Evolutionary conservation across 2,888 invertebrate genomes (phyloP).

Genomic region (Epirrita christyi): DNA sequence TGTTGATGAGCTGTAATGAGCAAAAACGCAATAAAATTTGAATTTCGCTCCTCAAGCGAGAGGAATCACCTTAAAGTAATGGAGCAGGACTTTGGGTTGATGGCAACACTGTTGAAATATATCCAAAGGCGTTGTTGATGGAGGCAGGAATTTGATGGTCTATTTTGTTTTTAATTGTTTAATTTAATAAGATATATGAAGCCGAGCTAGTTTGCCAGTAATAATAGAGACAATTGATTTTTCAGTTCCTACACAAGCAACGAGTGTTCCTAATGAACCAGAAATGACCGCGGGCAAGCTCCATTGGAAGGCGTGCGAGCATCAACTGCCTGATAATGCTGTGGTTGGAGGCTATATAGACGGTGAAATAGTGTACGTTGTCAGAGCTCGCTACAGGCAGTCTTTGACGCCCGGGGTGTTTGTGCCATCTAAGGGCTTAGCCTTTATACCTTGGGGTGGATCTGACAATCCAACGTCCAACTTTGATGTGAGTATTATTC

Average conservation of each 20-base stretch:
- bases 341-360: constrained; percentile 88
- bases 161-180: too few relatives aligned
- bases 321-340: constrained; percentile 88
- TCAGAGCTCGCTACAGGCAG: constrained; percentile 88
- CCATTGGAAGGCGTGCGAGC: constrained; percentile 86
- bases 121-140: too few relatives aligned
- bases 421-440: constrained; percentile 87
- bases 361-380: constrained; percentile 86
- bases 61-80: too few relatives aligned
- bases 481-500: constrained; percentile 85
- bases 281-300: constrained; percentile 70
- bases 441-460: constrained; percentile 92
- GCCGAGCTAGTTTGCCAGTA: too few relatives aligned
- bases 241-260: constrained; percentile 50
- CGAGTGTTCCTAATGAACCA: constrained; percentile 4
- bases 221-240: constrained; percentile 2
- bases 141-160: too few relatives aligned
- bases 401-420: constrained; percentile 93
- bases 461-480: constrained; percentile 87
- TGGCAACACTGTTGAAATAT: too few relatives aligned
- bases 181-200: too few relatives aligned
- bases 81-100: too few relatives aligned
- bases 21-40: too few relatives aligned
- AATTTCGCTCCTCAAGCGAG: too few relatives aligned
- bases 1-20: too few relatives aligned